Conservation (phyloP, 2,797 vertebrate species). For the Notolepis coatsorum region DNA sequence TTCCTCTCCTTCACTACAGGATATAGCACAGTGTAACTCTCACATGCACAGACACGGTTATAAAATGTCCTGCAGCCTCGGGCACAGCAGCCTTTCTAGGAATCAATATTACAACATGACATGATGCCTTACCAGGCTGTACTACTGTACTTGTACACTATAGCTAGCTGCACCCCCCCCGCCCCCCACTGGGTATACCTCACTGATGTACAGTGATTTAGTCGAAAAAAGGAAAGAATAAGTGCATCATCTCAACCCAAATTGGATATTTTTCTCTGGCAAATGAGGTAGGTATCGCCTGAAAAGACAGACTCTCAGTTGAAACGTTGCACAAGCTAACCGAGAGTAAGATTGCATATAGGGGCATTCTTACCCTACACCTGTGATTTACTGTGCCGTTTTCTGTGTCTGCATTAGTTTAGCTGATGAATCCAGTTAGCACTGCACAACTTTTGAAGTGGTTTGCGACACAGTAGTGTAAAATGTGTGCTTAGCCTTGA, state of each 20-base stretch:
- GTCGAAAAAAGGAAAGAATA: neutral
- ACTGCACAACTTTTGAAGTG: neutral
- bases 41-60: conserved; percentile 41
- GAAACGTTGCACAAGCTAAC: neutral
- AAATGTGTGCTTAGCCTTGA: no score
- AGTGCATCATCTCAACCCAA: neutral
- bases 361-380: no score
- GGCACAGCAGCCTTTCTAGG: conserved; percentile 24
- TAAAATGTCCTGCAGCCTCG: conserved; percentile 45
- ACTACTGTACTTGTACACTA: neutral
- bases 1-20: neutral
- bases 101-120: conserved; percentile 48
- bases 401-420: no score
- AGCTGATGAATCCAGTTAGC: neutral
- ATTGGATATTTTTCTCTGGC: no score
- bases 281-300: no score
- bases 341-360: no score
- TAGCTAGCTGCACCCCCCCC: no score
- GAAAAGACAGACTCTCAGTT: neutral
- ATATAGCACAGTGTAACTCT: neutral
- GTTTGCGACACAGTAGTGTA: neutral
- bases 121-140: conserved; percentile 34
- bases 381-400: no score
- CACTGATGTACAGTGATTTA: conserved; percentile 6
- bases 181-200: no score